A percentile compares a stretch with the other conserved stretches of the same genome.
Conservation (phyloP, 2,888 invertebrate species). For the Meta bourneti region DNA sequence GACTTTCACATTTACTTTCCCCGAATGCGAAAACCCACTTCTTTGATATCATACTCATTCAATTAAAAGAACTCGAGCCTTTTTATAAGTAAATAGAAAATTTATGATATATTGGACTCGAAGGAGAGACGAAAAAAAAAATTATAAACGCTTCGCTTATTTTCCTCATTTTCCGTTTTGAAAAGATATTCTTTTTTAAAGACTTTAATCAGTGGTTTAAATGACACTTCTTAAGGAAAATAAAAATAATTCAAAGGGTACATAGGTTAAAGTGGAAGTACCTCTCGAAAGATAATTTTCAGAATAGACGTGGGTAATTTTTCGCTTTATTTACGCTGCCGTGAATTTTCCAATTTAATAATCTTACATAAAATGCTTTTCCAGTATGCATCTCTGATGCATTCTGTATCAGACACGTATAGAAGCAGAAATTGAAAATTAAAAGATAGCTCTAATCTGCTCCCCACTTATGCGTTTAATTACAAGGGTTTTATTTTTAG, state of each 20-base stretch:
- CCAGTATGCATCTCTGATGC: not conserved
- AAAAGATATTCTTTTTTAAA: constrained; percentile 19
- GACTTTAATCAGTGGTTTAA: constrained; percentile 34
- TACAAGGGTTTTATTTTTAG: not conserved
- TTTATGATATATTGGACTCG: constrained; percentile 8
- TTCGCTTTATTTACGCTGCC: not conserved
- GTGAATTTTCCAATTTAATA: constrained; percentile 13
- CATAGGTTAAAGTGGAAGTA: not conserved
- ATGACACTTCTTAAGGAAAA: not conserved
- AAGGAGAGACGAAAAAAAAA: not conserved
- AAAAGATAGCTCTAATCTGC: not conserved
- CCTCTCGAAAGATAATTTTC: not conserved
- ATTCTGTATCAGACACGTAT: not conserved
- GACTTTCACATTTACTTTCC: not conserved
- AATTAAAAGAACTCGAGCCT: constrained; percentile 18
- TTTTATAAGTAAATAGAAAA: constrained; percentile 24
- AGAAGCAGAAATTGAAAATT: not conserved
- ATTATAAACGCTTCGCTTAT: constrained; percentile 32
- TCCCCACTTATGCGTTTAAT: not conserved
- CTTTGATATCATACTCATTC: constrained; percentile 7
- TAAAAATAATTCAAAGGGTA: constrained; percentile 1
- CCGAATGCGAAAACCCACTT: not conserved
- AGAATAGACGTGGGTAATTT: not conserved
- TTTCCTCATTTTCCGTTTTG: constrained; percentile 1
- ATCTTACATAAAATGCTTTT: not conserved